phyloP scores from a whole-genome alignment of 2,888 invertebrate genomes.

The Nysson spinosus region DNA sequence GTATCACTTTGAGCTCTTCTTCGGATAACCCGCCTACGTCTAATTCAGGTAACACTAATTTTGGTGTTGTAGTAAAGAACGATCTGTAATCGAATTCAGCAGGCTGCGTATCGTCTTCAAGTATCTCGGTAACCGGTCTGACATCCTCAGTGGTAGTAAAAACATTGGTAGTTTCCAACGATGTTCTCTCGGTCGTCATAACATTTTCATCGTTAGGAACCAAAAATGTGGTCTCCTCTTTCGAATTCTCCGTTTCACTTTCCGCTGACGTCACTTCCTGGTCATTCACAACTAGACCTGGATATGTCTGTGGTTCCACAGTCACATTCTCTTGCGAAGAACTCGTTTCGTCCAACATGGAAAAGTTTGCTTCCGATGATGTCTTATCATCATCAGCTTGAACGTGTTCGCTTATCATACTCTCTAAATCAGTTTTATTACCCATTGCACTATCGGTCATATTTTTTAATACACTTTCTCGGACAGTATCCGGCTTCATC shows the following conservation, averaged over 20 bases:
- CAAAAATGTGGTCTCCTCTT: constrained; percentile 4
- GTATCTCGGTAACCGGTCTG: constrained; percentile 70
- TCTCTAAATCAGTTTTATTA: not conserved
- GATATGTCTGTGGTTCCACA: not conserved
- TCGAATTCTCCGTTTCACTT: constrained; percentile 17
- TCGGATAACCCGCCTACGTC: constrained; percentile 59
- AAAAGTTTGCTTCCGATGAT: not conserved
- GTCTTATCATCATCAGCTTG: not conserved
- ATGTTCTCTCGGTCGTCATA: constrained; percentile 19
- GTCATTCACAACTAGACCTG: not conserved
- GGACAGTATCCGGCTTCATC: constrained; percentile 26
- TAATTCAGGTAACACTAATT: constrained; percentile 16
- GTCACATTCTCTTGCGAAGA: constrained; percentile 2
- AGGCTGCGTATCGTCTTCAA: constrained; percentile 66
- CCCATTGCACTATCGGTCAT: not conserved
- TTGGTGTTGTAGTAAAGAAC: constrained; percentile 59
- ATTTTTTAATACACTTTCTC: no score
- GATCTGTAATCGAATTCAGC: constrained; percentile 63
- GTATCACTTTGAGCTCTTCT: constrained; percentile 67
- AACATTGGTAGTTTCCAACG: constrained; percentile 3
- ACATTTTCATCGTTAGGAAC: constrained; percentile 3
- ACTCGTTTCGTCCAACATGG: not conserved
- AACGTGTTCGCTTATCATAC: not conserved
- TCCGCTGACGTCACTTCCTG: constrained; percentile 6
- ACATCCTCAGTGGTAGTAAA: constrained; percentile 59